Evolutionary conservation across 2,888 invertebrate genomes (phyloP), one percentile per base, ranked within the genome.

Genomic region (Troilus luridus): DNA sequence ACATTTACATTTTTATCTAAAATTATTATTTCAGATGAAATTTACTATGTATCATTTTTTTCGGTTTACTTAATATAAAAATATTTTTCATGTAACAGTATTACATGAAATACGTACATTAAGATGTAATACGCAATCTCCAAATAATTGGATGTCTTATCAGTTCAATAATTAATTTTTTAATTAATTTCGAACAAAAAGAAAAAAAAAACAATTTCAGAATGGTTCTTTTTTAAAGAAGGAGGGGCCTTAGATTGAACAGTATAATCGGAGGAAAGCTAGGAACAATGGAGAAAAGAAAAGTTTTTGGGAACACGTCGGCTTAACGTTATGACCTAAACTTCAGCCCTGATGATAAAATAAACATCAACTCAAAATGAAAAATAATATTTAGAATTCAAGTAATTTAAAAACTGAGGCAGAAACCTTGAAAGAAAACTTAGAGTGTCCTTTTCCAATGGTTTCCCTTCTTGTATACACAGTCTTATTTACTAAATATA

Each of bases 341-440:
- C 56, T 85, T 85, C 56, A 12, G 41, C 2, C 72, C n/a, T 56
- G 85, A 85, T 85, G 21, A 85, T 85, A 85, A 56, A 56, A 85
- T 56, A 85, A 56, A n/a, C 56, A 85, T 85, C 2, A 41, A 41
- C 72, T 85, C 12, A 85, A 21, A 56, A 85, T 85, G 56, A 56
- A 56, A 85, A 56, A 85, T 41, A 85, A 56, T 56, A 85, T 58
- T 85, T 85, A n/a, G 85, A 58, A 85, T 58, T n/a, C 12, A 54
- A n/a, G 85, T n/a, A 85, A 85, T 56, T 85, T 56, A 8, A 85
- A 56, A 56, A 85, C 56, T n/a, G 5, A 41, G 56, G 10, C 0
- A 0, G 56, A 11, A 77, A 77, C 11, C 72, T 41, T 41, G 72
- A 41, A 85, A 56, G 85, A 85, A 85, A 56, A 85, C n/a, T 85